A percentile compares a stretch with the other conserved stretches of the same genome.
Conservation (phyloP, 2,113 vertebrate species). For the Muntiacus reevesi region DNA sequence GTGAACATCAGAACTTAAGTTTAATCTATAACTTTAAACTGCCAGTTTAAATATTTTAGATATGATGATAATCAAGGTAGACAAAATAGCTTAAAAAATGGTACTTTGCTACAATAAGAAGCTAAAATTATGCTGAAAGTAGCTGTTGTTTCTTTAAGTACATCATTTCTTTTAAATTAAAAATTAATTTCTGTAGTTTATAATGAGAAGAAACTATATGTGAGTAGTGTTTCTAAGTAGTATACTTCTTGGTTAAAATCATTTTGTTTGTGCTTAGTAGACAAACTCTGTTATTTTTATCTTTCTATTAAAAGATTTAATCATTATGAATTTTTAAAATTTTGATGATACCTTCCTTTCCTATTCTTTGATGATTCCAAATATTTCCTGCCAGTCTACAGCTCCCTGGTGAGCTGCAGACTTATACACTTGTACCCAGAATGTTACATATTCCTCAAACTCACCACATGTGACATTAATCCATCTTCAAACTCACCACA, state of each 20-base stretch:
- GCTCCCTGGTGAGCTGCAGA: neutral
- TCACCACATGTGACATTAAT: neutral
- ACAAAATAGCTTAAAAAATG: constrained; percentile 21
- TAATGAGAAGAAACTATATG: constrained; percentile 9
- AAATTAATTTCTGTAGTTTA: neutral
- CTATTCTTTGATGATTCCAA: neutral
- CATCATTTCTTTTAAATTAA: constrained; percentile 22
- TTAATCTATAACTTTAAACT: neutral
- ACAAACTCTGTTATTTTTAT: neutral
- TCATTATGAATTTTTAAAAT: neutral
- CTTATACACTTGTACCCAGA: neutral
- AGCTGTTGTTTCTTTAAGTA: neutral
- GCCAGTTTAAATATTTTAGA: neutral
- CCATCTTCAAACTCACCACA: neutral
- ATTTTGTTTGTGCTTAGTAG: constrained; percentile 55
- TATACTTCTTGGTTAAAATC: neutral
- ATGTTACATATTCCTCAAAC: neutral
- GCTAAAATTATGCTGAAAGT: constrained; percentile 2
- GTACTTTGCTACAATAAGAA: neutral
- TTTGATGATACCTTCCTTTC: neutral
- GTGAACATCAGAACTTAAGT: neutral
- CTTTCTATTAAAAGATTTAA: neutral
- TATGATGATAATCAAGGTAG: neutral
- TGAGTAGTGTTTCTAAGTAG: neutral
- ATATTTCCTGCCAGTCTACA: neutral